Evolutionary conservation across 2,797 vertebrate genomes (phyloP).

Genomic region (Eulemur albifrons): DNA sequence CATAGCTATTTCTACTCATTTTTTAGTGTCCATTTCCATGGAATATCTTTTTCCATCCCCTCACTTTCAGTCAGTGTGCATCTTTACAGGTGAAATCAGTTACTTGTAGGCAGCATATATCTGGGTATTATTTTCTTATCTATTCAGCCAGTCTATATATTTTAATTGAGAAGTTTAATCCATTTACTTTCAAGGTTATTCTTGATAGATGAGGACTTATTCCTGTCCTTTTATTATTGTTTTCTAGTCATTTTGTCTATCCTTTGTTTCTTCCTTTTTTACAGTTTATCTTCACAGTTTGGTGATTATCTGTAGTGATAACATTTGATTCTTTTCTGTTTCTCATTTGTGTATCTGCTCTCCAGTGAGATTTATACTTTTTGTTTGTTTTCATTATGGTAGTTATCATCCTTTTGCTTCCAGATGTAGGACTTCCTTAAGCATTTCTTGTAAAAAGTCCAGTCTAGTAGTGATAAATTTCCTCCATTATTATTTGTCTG

Average conservation of each 20-base stretch:
- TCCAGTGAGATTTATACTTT: neutral
- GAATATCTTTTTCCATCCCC: neutral
- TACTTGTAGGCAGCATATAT: neutral
- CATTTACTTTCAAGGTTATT: neutral
- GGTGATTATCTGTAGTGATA: neutral
- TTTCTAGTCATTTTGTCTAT: neutral
- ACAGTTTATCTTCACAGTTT: neutral
- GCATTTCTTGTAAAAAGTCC: neutral
- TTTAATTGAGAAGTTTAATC: neutral
- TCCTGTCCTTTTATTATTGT: neutral
- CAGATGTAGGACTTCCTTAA: neutral
- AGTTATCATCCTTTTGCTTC: neutral
- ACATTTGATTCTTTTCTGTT: neutral
- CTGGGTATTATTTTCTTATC: neutral
- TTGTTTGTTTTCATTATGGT: neutral
- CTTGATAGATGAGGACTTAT: neutral
- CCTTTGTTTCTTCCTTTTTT: neutral
- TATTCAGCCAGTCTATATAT: neutral
- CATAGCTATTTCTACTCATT: neutral
- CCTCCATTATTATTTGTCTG: neutral
- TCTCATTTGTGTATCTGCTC: neutral
- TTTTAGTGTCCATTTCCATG: neutral
- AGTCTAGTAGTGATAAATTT: neutral
- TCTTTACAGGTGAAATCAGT: neutral
- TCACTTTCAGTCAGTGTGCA: neutral